phyloP scores from a whole-genome alignment of 92 coral and sea anemone species.

The Epizoanthus illoricatus region DNA sequence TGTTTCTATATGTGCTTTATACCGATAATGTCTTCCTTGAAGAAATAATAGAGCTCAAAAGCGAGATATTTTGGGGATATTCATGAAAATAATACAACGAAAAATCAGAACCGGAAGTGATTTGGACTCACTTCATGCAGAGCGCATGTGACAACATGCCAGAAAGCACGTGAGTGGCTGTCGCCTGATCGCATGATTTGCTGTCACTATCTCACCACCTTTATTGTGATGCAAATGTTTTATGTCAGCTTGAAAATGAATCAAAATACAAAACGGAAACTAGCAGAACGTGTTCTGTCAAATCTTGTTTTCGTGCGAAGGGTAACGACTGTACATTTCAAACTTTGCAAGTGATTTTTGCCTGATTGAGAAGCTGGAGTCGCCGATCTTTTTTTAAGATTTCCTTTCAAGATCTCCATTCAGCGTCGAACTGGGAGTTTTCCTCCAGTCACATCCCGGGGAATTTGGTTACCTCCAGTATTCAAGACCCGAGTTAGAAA shows the following conservation, averaged over 20 bases:
- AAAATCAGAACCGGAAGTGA: constrained; percentile 23
- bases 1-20: not conserved
- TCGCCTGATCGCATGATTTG: constrained; percentile 33
- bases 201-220: constrained; percentile 19
- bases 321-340: not conserved
- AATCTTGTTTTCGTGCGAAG: not conserved
- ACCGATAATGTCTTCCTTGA: not conserved
- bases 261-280: not conserved
- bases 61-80: not conserved
- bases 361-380: not conserved
- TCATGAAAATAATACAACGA: not conserved
- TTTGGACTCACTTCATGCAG: not conserved
- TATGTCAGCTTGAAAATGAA: not conserved
- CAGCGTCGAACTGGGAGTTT: constrained; percentile 7
- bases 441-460: not conserved
- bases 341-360: not conserved
- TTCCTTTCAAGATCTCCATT: not conserved
- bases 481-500: constrained; percentile 23
- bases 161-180: constrained; percentile 8
- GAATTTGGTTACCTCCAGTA: not conserved
- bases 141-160: constrained; percentile 23
- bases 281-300: not conserved
- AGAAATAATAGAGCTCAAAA: not conserved
- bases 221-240: constrained; percentile 21
- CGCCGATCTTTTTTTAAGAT: constrained; percentile 22